phyloP scores from a whole-genome alignment of 92 coral and sea anemone genomes.

The Umimayanthus kanabou region DNA sequence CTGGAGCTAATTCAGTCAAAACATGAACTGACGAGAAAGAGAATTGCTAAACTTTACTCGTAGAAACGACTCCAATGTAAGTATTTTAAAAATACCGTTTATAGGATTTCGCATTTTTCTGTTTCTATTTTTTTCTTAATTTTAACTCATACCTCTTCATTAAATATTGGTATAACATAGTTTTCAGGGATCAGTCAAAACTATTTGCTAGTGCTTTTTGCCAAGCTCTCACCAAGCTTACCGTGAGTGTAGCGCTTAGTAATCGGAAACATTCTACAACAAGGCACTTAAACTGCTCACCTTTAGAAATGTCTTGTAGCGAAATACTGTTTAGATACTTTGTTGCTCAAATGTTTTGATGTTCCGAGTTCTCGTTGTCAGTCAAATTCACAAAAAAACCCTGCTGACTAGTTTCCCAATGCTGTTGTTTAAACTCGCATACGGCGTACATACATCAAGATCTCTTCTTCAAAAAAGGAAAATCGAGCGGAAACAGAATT shows the following conservation, averaged over 20 bases:
- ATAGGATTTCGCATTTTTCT: background rate
- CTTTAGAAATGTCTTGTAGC: background rate
- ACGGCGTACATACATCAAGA: background rate
- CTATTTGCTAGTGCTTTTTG: too few species aligned
- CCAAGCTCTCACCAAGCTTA: background rate
- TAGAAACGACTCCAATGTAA: background rate
- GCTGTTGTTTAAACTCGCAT: background rate
- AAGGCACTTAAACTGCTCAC: background rate
- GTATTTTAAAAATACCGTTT: background rate
- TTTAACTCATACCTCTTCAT: too few species aligned
- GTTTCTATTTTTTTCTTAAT: too few species aligned
- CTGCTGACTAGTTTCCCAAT: too few species aligned
- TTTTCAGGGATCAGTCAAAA: too few species aligned
- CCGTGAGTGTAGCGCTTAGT: background rate
- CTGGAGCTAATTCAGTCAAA: background rate
- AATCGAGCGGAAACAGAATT: background rate
- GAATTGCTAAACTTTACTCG: background rate
- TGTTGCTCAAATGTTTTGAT: too few species aligned
- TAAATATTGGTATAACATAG: too few species aligned
- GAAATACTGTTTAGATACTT: too few species aligned
- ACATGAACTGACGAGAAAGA: background rate
- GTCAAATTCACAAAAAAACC: background rate
- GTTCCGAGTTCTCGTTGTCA: background rate
- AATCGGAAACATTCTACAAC: background rate
- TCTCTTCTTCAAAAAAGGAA: background rate